phyloP scores from a whole-genome alignment of 2,797 vertebrate genomes.

The Pampus argenteus region DNA sequence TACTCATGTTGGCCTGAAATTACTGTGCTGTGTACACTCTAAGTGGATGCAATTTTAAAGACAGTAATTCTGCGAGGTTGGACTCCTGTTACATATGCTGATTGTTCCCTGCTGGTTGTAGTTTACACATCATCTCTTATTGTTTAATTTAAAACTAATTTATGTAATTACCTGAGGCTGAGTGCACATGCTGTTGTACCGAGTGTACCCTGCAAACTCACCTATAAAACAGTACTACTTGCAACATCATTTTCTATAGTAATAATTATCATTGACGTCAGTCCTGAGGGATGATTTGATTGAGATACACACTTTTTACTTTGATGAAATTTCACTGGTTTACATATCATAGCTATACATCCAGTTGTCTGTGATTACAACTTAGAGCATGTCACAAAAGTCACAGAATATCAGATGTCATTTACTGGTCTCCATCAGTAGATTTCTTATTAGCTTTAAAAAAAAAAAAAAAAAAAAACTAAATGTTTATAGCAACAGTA shows the following conservation, averaged over 20 bases:
- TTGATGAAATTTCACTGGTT: background rate
- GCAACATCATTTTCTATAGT: background rate
- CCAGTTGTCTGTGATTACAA: background rate
- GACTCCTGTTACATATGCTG: background rate
- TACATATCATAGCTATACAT: background rate
- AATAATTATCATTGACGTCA: background rate
- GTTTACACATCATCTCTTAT: slow-evolving; percentile 6
- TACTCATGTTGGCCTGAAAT: background rate
- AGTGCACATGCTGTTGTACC: background rate
- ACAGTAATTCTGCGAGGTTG: background rate
- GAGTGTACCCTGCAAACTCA: slow-evolving; percentile 1
- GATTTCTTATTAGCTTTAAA: slow-evolving; percentile 14
- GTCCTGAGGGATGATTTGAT: background rate
- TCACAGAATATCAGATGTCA: background rate
- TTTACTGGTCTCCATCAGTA: background rate
- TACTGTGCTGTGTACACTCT: too few relatives aligned
- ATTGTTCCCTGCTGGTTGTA: background rate
- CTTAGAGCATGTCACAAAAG: background rate
- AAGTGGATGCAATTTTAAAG: background rate
- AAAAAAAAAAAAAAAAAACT: background rate
- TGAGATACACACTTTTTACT: background rate
- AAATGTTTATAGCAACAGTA: background rate
- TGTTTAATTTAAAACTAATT: background rate
- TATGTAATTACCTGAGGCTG: background rate
- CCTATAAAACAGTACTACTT: background rate